phyloP scores from a whole-genome alignment of 1,140 invertebrate genomes.

The Hypsibius dujardini region DNA sequence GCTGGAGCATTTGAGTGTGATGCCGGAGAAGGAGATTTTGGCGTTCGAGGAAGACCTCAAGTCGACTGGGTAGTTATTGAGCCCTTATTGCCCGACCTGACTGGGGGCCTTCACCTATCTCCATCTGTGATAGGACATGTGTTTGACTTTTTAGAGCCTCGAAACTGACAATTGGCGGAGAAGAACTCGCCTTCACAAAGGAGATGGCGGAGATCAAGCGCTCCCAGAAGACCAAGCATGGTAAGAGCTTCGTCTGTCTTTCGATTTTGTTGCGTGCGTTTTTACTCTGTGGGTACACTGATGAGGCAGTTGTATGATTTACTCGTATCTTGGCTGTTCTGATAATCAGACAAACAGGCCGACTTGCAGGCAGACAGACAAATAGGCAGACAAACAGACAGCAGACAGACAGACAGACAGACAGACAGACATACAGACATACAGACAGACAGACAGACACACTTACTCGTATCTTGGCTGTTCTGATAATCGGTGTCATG shows the following conservation, averaged over 20 bases:
- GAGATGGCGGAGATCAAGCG: conserved; percentile 61
- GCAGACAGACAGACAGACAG: too few species aligned
- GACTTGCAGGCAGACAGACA: too few species aligned
- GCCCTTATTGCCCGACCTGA: conserved; percentile 12
- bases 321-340: too few species aligned
- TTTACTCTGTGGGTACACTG: too few species aligned
- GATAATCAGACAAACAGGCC: too few species aligned
- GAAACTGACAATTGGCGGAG: conserved; percentile 40
- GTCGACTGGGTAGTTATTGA: conserved; percentile 34
- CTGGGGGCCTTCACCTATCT: too few species aligned
- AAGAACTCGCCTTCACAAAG: conserved; percentile 46
- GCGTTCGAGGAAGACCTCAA: conserved; percentile 47
- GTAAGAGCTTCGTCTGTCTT: conserved; percentile 27
- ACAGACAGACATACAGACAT: too few species aligned
- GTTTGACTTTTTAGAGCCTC: conserved; percentile 33
- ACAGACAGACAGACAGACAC: background rate
- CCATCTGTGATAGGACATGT: too few species aligned
- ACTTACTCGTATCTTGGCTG: background rate
- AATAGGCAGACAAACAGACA: too few species aligned
- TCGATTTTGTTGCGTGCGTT: too few species aligned
- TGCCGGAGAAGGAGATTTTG: conserved; percentile 45
- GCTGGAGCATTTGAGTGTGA: conserved; percentile 45
- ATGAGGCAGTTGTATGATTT: too few species aligned
- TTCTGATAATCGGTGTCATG: background rate
- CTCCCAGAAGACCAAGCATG: conserved; percentile 66